Evolutionary conservation across 2,888 invertebrate genomes (phyloP).

Genomic region (Polydrusus pterygomalis): DNA sequence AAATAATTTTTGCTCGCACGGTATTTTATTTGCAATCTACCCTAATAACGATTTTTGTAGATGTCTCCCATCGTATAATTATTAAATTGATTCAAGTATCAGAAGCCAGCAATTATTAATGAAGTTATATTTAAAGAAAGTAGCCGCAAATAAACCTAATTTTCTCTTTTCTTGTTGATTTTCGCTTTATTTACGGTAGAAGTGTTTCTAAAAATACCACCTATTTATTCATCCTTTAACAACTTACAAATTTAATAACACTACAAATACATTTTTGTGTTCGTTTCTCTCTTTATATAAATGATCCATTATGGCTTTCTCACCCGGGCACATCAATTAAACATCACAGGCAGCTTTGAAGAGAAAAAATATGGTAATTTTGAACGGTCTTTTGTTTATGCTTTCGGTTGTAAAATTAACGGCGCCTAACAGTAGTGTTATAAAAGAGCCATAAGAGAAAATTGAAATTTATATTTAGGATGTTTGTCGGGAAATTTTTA

Average conservation of each 20-base stretch:
- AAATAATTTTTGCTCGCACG: no score
- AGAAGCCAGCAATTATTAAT: background rate
- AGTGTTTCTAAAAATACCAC: background rate
- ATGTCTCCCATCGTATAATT: background rate
- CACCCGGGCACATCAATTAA: conserved; percentile 3
- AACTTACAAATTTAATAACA: conserved; percentile 4
- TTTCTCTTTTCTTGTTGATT: background rate
- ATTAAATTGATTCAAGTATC: background rate
- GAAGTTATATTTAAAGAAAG: conserved; percentile 1
- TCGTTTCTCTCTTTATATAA: background rate
- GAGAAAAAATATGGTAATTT: conserved; percentile 4
- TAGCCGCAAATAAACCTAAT: conserved; percentile 5
- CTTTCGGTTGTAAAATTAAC: background rate
- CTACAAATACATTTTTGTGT: conserved; percentile 2
- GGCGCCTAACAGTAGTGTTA: background rate
- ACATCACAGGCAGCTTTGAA: conserved; percentile 14
- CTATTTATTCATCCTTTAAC: conserved; percentile 1
- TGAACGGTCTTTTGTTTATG: conserved; percentile 17
- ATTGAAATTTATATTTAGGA: background rate
- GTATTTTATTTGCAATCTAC: no score
- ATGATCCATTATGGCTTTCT: conserved; percentile 4
- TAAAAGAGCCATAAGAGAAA: conserved; percentile 3
- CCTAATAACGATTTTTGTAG: background rate
- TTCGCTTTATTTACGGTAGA: conserved; percentile 4
- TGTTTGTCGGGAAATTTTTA: no score